These are phyloP conservation scores for Psammodynastes pulverulentus DNA, from an alignment of 2,113 vertebrate genomes.

Conservation along the genomic window DNA sequence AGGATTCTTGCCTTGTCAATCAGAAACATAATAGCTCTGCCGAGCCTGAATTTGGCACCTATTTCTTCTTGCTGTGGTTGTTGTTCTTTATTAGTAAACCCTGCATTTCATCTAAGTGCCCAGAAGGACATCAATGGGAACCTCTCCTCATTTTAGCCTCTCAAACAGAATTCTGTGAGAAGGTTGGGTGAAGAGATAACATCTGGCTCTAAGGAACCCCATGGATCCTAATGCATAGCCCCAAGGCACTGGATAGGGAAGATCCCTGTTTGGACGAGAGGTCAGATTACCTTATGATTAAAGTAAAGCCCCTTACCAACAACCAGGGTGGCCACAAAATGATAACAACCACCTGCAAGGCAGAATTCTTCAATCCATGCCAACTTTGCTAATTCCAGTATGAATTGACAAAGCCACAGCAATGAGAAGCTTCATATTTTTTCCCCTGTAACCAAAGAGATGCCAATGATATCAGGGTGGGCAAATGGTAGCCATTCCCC, in stretches of 20 bases:
- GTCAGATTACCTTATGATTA: not conserved
- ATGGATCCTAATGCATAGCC: not conserved
- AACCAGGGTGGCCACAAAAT: not conserved
- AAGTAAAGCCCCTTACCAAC: not conserved
- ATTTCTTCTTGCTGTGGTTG: not conserved
- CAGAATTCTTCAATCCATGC: not conserved
- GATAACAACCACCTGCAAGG: not conserved
- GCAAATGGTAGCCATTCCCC: not conserved
- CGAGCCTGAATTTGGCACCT: not conserved
- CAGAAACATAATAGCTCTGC: not conserved
- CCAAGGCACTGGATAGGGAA: not conserved
- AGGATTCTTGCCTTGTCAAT: not conserved
- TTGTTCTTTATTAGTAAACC: not conserved
- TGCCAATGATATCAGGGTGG: not conserved
- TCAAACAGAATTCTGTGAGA: not conserved
- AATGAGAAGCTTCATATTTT: not conserved
- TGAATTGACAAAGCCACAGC: not conserved
- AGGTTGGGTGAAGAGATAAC: not conserved
- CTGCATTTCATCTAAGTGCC: not conserved
- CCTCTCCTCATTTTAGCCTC: not conserved
- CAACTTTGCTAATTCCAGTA: not conserved
- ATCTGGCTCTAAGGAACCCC: not conserved
- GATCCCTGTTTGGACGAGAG: not conserved
- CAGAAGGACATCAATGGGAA: not conserved
- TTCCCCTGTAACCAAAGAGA: not conserved